Evolutionary conservation across 2,888 invertebrate genomes (phyloP), one percentile per base, ranked within the genome.

Genomic region (Blomia tropicalis): DNA sequence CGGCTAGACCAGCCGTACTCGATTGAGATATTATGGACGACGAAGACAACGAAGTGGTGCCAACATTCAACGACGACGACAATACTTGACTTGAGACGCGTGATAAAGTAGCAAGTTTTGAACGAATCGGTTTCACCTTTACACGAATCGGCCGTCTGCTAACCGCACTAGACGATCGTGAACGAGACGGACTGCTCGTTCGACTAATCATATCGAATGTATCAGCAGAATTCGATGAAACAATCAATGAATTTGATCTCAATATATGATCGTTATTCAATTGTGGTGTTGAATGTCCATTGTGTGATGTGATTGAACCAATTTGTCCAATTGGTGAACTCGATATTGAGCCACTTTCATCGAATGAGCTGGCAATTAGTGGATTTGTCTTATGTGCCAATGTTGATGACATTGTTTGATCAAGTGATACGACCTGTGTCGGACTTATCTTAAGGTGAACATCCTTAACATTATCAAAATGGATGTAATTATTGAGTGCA

Each of bases 391-490:
- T 7, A n/a, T n/a, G n/a, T n/a, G n/a, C n/a, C n/a, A n/a, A n/a
- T n/a, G n/a, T n/a, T n/a, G n/a, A n/a, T 22, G 22, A 47, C 5
- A 56, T 4, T 3, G 51, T 51, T 23, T 58, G 25, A 31, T 22
- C 17, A 4, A 58, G 23, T 11, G 7, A 11, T 7, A n/a, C 43
- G 1, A 58, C 17, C 17, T 36, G 36, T 11, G 36, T 36, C 4
- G 63, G 29, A 7, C 17, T 22, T 2, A 58, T 58, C 44, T 66
- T 25, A 56, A 68, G 47, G 1, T 56, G 23, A 22, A 63, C 65
- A 47, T 69, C 68, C 23, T 41, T 61, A 7, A 69, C 53, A 36
- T 65, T 64, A 44, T 68, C 67, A 7, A 69, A 63, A 41, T 64
- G 63, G 14, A 68, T 53, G 7, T 65, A 58, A 3, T 68, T 68